Evolutionary conservation across 2,888 invertebrate genomes (phyloP).

Genomic region (Acronicta alni): DNA sequence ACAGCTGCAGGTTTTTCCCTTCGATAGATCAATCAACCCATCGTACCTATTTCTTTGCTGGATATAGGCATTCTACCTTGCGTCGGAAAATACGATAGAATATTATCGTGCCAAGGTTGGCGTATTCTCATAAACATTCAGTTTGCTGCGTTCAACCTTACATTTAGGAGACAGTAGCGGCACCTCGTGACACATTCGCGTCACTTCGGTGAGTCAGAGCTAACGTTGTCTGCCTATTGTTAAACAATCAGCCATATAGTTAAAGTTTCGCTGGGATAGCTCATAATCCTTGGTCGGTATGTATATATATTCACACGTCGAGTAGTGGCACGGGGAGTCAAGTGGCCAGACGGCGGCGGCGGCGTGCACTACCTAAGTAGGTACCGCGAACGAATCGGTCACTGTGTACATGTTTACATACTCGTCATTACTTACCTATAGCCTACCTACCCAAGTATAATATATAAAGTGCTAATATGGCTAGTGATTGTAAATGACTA

Average conservation of each 20-base stretch:
- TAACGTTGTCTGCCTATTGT: background rate
- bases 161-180: constrained; percentile 1
- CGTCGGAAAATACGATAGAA: too few species aligned
- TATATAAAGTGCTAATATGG: too few species aligned
- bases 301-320: constrained; percentile 8
- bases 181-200: constrained; percentile 3
- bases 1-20: too few species aligned
- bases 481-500: too few species aligned
- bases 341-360: background rate
- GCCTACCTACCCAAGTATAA: too few species aligned
- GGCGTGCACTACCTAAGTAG: background rate
- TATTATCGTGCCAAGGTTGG: too few species aligned
- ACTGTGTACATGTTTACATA: background rate
- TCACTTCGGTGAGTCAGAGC: background rate
- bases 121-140: too few species aligned
- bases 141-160: too few species aligned
- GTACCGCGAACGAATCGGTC: constrained; percentile 3
- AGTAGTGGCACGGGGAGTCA: constrained; percentile 11
- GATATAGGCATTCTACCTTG: too few species aligned
- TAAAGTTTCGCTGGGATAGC: constrained; percentile 5
- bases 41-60: too few species aligned
- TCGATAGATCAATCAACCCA: too few species aligned
- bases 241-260: background rate
- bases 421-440: too few species aligned
- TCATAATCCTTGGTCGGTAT: constrained; percentile 1